phyloP scores from a whole-genome alignment of 2,888 invertebrate genomes.

The Polymixis lichenea region DNA sequence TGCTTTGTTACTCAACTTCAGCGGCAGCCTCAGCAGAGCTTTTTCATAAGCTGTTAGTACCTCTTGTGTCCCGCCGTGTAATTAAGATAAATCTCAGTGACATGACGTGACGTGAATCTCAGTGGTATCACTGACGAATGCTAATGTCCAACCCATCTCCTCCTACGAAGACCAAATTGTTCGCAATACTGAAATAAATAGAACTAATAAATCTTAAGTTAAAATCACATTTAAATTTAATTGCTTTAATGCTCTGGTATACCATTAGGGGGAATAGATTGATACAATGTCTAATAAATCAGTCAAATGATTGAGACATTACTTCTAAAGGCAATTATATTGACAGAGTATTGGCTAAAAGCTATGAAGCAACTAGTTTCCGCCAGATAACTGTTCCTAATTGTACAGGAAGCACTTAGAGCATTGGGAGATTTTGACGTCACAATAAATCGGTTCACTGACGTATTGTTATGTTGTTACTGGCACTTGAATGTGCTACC shows the following conservation, averaged over 20 bases:
- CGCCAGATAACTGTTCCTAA: conserved; percentile 35
- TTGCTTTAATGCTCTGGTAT: conserved; percentile 37
- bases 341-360: conserved; percentile 23
- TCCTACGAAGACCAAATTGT: conserved; percentile 35
- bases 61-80: background rate
- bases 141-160: conserved; percentile 16
- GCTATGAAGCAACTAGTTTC: conserved; percentile 33
- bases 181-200: conserved; percentile 35
- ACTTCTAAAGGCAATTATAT: conserved; percentile 46
- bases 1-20: background rate
- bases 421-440: conserved; percentile 11
- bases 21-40: background rate
- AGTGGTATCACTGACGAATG: conserved; percentile 2
- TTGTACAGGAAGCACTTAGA: conserved; percentile 35
- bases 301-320: conserved; percentile 58
- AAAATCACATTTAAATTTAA: conserved; percentile 47
- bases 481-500: background rate
- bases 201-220: conserved; percentile 34
- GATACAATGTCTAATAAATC: conserved; percentile 48
- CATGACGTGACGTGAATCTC: background rate
- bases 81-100: background rate
- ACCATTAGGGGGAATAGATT: conserved; percentile 28
- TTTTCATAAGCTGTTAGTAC: background rate
- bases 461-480: conserved; percentile 4
- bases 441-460: conserved; percentile 5